Conservation (phyloP, 2,888 invertebrate genomes). For the Lithophane ornitopus region DNA sequence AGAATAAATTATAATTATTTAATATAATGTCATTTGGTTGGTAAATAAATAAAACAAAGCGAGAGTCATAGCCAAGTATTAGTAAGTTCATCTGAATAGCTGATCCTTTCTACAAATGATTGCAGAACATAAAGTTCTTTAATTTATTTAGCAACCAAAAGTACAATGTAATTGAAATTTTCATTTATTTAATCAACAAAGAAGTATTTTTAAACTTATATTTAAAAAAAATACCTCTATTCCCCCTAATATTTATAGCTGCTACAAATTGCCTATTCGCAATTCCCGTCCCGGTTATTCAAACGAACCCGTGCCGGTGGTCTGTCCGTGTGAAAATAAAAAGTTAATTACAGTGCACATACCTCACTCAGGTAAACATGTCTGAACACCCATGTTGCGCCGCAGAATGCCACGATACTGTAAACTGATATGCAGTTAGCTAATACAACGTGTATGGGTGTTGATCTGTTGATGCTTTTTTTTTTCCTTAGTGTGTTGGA, state of each 20-base stretch:
- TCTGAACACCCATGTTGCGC: slow-evolving; percentile 80
- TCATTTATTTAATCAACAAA: neutral
- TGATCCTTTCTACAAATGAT: neutral
- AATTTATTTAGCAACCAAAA: neutral
- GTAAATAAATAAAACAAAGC: neutral
- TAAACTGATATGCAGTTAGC: slow-evolving; percentile 61
- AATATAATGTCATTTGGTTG: neutral
- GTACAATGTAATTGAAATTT: too few relatives aligned
- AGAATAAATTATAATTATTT: neutral
- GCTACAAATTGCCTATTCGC: slow-evolving; percentile 55
- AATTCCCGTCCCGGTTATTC: slow-evolving; percentile 59
- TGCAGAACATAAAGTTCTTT: neutral
- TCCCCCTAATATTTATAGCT: slow-evolving; percentile 43
- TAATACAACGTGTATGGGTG: slow-evolving; percentile 21
- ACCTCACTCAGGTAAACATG: slow-evolving; percentile 79
- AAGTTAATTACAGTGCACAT: slow-evolving; percentile 78
- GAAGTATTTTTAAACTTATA: neutral
- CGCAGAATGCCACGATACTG: slow-evolving; percentile 58
- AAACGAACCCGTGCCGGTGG: slow-evolving; percentile 60
- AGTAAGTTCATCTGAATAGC: neutral
- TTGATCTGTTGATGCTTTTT: neutral
- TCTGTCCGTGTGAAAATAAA: slow-evolving; percentile 75
- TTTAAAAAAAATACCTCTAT: neutral
- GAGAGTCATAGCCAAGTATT: neutral
- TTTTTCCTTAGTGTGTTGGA: slow-evolving; percentile 21